Percentiles rank a stretch among this genome's conserved stretches.
Evolutionary conservation across 2,888 invertebrate species (phyloP).

Genomic region (Epistrophe grossulariae): DNA sequence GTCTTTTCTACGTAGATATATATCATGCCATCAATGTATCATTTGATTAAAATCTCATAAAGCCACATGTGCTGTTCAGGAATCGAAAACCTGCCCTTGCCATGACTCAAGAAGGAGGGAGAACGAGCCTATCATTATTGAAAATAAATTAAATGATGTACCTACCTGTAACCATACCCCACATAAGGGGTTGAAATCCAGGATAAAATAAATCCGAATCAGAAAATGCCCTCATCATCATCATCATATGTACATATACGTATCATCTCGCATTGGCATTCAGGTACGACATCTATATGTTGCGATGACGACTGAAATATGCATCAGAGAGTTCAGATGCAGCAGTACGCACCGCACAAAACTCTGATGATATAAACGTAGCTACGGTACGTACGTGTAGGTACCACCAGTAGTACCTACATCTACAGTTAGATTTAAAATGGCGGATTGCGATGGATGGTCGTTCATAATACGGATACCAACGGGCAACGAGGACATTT

Average conservation of each 20-base stretch:
- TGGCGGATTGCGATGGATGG: constrained; percentile 45
- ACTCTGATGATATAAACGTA: not conserved
- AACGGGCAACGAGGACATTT: not conserved
- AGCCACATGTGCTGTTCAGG: no score
- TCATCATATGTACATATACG: not conserved
- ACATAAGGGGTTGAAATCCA: not conserved
- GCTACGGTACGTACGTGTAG: not conserved
- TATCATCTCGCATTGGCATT: not conserved
- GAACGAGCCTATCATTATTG: no score
- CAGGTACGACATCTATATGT: not conserved
- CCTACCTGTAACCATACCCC: not conserved
- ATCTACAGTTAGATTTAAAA: constrained; percentile 46
- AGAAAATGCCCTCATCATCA: not conserved
- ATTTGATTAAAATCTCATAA: no score
- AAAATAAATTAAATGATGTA: no score
- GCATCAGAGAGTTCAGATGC: not conserved
- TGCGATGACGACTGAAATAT: not conserved
- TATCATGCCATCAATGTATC: no score
- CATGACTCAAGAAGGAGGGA: no score
- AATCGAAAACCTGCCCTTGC: no score
- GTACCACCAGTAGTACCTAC: not conserved
- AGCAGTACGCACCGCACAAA: not conserved
- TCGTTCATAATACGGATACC: constrained; percentile 12
- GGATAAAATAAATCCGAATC: not conserved
- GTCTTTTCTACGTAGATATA: no score